Percentiles rank a stretch among this genome's conserved stretches.
Evolutionary conservation across 2,797 vertebrate genomes (phyloP).

Genomic region (Acanthiza pusilla): DNA sequence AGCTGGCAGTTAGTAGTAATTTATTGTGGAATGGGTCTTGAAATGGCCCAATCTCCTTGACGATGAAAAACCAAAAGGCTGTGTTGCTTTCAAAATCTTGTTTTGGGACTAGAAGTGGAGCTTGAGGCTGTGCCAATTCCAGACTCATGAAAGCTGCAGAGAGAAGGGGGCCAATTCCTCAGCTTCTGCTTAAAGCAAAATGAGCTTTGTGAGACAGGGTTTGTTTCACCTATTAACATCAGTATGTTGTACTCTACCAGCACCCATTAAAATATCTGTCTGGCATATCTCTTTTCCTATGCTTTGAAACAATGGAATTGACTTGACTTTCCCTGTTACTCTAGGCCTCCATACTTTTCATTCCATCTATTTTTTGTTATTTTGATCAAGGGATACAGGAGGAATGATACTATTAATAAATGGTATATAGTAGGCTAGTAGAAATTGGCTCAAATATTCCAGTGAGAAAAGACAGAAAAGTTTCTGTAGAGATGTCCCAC

Average conservation of each 20-base stretch:
- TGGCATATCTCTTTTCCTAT: not conserved
- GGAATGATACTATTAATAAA: not conserved
- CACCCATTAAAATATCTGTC: not conserved
- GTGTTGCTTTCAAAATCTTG: conserved; percentile 36
- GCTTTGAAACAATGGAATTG: not conserved
- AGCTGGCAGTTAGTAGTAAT: conserved; percentile 41
- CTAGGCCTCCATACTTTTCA: not conserved
- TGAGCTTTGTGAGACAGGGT: not conserved
- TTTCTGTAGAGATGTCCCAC: not conserved
- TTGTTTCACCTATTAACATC: not conserved
- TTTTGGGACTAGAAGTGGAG: not conserved
- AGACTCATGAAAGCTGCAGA: not conserved
- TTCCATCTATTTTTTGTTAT: not conserved
- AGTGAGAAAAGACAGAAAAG: not conserved
- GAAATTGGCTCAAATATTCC: not conserved
- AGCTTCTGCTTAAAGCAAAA: not conserved
- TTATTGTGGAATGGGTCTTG: conserved; percentile 21
- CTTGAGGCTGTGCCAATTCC: conserved; percentile 2
- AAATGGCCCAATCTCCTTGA: conserved; percentile 5
- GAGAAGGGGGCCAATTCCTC: not conserved
- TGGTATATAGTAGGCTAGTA: not conserved
- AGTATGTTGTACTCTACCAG: not conserved
- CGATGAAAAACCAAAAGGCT: not conserved
- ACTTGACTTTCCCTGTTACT: not conserved
- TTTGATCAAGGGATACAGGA: not conserved